These are phyloP conservation scores for Dendrolimus pini DNA, from an alignment of 2,888 invertebrate genomes.

Conservation along the genomic window DNA sequence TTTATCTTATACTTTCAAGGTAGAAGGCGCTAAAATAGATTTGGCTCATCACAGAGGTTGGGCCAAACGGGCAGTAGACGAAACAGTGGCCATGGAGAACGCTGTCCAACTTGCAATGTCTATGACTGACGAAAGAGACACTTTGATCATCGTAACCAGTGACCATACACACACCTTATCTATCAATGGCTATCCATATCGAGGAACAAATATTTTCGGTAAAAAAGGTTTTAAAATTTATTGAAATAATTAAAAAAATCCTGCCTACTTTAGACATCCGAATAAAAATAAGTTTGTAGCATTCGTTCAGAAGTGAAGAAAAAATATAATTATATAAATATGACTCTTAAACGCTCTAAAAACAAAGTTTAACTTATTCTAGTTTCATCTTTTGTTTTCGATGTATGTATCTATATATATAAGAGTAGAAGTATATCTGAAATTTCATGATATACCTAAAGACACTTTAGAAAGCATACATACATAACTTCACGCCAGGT, in stretches of 20 bases:
- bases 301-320: no score
- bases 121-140: constrained; percentile 79
- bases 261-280: no score
- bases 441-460: constrained; percentile 46
- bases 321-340: no score
- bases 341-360: no score
- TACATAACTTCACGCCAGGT: no score
- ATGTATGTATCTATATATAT: not conserved
- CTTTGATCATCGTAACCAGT: constrained; percentile 89
- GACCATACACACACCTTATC: constrained; percentile 89
- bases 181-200: constrained; percentile 85
- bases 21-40: constrained; percentile 92
- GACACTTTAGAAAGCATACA: no score
- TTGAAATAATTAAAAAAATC: not conserved
- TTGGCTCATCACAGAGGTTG: constrained; percentile 90
- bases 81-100: constrained; percentile 86
- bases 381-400: not conserved
- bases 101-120: constrained; percentile 82
- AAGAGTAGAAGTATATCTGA: constrained; percentile 75
- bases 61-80: constrained; percentile 85
- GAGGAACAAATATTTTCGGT: constrained; percentile 85
- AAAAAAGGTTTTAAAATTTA: constrained; percentile 13
- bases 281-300: no score
- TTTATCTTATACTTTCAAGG: constrained; percentile 48
- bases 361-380: no score